A percentile compares a stretch with the other conserved stretches of the same genome.
Conservation (phyloP, 1,140 invertebrate species). For the Thalassaphorura encarpata region DNA sequence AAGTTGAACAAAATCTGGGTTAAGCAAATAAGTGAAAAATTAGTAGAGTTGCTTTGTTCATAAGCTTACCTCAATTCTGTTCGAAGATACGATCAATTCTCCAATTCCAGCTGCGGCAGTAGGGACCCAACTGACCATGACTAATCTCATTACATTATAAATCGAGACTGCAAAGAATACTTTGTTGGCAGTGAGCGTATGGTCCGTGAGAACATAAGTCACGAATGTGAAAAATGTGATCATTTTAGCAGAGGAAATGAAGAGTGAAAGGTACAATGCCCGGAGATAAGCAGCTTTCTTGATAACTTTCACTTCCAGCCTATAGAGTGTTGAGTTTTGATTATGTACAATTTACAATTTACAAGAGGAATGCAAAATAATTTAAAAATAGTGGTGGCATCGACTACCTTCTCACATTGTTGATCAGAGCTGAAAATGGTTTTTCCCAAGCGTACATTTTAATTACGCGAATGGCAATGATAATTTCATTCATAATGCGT, state of each 20-base stretch:
- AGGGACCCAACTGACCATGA: constrained; percentile 42
- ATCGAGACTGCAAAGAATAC: constrained; percentile 40
- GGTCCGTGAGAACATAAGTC: constrained; percentile 54
- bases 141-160: constrained; percentile 18
- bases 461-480: constrained; percentile 63
- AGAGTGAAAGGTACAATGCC: constrained; percentile 20
- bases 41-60: not conserved
- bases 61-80: constrained; percentile 18
- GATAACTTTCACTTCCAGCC: constrained; percentile 24
- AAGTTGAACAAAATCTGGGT: too few species aligned
- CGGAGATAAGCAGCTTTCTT: constrained; percentile 15
- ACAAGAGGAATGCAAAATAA: too few species aligned
- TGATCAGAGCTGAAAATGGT: constrained; percentile 42
- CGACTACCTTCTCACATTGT: constrained; percentile 18
- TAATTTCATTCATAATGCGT: constrained; percentile 81
- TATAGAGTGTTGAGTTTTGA: too few species aligned
- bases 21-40: too few species aligned
- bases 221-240: constrained; percentile 62
- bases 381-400: too few species aligned
- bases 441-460: constrained; percentile 74
- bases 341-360: too few species aligned
- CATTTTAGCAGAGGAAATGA: constrained; percentile 43
- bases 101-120: constrained; percentile 36
- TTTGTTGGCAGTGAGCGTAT: constrained; percentile 57
- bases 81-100: constrained; percentile 12